Conservation (phyloP, 2,888 invertebrate species). For the Hetaerina titia region DNA sequence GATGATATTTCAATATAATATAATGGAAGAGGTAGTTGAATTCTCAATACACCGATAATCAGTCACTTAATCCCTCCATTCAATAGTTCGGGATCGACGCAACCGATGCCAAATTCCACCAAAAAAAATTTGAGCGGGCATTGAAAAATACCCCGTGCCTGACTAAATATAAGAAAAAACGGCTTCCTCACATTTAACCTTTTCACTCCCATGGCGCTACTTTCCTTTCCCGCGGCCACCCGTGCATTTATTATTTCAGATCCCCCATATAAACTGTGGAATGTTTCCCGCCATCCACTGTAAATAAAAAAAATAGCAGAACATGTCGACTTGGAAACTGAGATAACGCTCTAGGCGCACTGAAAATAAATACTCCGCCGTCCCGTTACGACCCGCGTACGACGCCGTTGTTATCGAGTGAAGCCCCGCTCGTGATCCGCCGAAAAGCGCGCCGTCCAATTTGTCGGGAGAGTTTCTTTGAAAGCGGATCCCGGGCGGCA, state of each 20-base stretch:
- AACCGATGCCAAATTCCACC: too few relatives aligned
- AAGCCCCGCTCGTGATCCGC: neutral
- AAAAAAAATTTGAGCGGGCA: too few relatives aligned
- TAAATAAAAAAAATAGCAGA: neutral
- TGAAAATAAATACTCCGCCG: neutral
- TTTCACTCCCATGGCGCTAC: too few relatives aligned
- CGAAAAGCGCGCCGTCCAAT: neutral
- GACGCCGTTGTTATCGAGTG: slow-evolving; percentile 29
- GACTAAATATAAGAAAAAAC: too few relatives aligned
- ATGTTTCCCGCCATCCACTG: neutral
- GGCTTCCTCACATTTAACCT: too few relatives aligned
- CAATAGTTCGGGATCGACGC: too few relatives aligned
- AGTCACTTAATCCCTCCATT: too few relatives aligned
- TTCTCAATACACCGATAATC: too few relatives aligned
- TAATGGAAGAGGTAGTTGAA: too few relatives aligned
- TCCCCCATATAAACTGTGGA: neutral
- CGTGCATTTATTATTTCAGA: neutral
- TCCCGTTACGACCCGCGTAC: neutral
- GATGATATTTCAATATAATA: too few relatives aligned
- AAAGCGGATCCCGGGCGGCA: neutral
- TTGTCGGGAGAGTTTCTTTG: neutral
- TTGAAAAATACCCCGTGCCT: too few relatives aligned
- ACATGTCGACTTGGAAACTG: neutral
- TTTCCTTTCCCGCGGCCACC: too few relatives aligned
- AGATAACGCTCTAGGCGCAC: neutral